A percentile compares a stretch with the other conserved stretches of the same genome.
Conservation (phyloP, 1,140 invertebrate species). For the Eufriesea mexicana region DNA sequence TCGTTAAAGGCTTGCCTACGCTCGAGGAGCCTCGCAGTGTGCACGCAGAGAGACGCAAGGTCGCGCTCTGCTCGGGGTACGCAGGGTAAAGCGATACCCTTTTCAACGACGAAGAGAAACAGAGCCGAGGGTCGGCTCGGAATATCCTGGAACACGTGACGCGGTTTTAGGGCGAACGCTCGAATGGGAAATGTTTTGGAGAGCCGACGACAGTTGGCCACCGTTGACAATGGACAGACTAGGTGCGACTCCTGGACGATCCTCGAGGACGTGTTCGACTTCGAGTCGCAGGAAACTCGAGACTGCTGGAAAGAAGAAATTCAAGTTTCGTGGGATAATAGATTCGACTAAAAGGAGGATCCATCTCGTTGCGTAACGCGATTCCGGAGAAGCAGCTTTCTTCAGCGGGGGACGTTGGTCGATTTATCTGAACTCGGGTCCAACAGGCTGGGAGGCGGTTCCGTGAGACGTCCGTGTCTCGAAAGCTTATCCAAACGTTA, state of each 20-base stretch:
- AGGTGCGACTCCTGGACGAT: background rate
- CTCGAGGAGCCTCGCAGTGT: background rate
- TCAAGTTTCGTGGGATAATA: no score
- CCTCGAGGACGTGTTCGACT: background rate
- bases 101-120: background rate
- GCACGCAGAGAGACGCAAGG: constrained; percentile 39
- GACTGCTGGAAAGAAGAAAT: no score
- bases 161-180: background rate
- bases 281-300: background rate
- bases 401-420: background rate
- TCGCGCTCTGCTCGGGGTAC: background rate
- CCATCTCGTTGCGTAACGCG: background rate
- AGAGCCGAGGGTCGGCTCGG: background rate
- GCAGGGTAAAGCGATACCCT: background rate
- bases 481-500: background rate
- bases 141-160: background rate
- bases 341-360: no score
- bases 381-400: background rate
- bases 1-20: constrained; percentile 44
- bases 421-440: constrained; percentile 9
- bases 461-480: background rate
- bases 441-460: background rate
- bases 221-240: background rate
- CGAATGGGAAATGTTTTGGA: background rate
- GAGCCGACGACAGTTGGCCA: constrained; percentile 10